Percentiles rank a stretch among this genome's conserved stretches.
Evolutionary conservation across 2,797 vertebrate genomes (phyloP).

Genomic region (Moxostoma hubbsi): DNA sequence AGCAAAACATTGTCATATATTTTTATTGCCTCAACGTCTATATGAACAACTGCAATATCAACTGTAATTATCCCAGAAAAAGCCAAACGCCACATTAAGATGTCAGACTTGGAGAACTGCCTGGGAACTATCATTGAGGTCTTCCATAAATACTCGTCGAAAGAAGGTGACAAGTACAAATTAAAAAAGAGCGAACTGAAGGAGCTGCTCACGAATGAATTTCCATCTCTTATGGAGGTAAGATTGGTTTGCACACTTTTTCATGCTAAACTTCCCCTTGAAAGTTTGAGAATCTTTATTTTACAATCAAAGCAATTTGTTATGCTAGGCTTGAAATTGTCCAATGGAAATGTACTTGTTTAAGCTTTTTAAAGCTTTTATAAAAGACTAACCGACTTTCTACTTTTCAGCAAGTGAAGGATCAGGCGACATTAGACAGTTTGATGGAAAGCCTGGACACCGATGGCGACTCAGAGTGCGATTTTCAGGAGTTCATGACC

Average conservation of each 20-base stretch:
- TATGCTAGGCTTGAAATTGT: no score
- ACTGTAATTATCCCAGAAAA: slow-evolving; percentile 18
- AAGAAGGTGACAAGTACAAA: slow-evolving; percentile 86
- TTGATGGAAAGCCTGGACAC: slow-evolving; percentile 85
- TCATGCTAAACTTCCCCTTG: neutral
- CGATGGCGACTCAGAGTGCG: slow-evolving; percentile 82
- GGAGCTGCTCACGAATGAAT: slow-evolving; percentile 81
- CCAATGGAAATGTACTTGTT: no score
- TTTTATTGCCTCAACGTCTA: neutral
- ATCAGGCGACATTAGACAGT: slow-evolving; percentile 85
- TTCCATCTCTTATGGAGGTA: slow-evolving; percentile 80
- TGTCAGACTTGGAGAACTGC: slow-evolving; percentile 86
- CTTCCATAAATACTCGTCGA: slow-evolving; percentile 84
- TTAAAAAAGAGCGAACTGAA: slow-evolving; percentile 88
- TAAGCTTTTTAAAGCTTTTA: no score
- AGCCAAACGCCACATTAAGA: slow-evolving; percentile 50
- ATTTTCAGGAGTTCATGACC: slow-evolving; percentile 90
- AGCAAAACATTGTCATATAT: slow-evolving; percentile 3
- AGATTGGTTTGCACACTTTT: neutral
- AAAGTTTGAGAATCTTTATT: no score
- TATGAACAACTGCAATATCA: neutral
- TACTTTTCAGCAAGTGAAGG: slow-evolving; percentile 81
- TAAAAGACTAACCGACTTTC: neutral
- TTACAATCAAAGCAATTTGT: no score
- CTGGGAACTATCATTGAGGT: slow-evolving; percentile 79